Evolutionary conservation across 2,888 invertebrate species (phyloP).

Genomic region (Trachelus tabidus): DNA sequence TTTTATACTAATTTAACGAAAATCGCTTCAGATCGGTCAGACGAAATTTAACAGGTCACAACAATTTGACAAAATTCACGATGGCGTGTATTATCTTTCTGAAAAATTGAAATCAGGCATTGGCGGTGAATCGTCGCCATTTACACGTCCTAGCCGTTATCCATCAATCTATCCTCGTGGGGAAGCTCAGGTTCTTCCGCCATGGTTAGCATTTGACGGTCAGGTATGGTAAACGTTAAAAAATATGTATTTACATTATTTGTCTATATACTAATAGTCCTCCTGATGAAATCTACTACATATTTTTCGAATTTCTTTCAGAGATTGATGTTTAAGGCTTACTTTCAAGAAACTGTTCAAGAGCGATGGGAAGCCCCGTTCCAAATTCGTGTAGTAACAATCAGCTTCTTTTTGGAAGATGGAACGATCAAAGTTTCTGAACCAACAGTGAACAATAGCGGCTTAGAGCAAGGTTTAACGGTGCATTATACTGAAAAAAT

Average conservation of each 20-base stretch:
- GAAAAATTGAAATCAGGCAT: conserved; percentile 73
- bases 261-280: neutral
- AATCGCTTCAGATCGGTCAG: conserved; percentile 70
- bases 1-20: conserved; percentile 7
- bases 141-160: conserved; percentile 66
- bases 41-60: conserved; percentile 74
- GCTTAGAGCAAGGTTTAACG: conserved; percentile 81
- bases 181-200: conserved; percentile 79
- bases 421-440: conserved; percentile 90
- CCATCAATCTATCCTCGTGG: conserved; percentile 82
- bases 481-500: neutral
- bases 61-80: conserved; percentile 71
- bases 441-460: conserved; percentile 85
- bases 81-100: conserved; percentile 72
- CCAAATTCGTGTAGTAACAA: conserved; percentile 82
- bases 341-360: conserved; percentile 82
- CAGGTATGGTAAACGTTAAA: conserved; percentile 69
- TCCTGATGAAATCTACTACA: neutral
- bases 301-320: conserved; percentile 53
- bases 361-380: conserved; percentile 76
- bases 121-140: conserved; percentile 70
- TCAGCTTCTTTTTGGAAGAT: conserved; percentile 90
- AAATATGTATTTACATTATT: conserved; percentile 6
- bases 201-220: conserved; percentile 91
- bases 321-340: conserved; percentile 83